Percentiles rank a stretch among this genome's conserved stretches.
phyloP scores from a whole-genome alignment of 2,888 invertebrate genomes.

The Agrochola macilenta region DNA sequence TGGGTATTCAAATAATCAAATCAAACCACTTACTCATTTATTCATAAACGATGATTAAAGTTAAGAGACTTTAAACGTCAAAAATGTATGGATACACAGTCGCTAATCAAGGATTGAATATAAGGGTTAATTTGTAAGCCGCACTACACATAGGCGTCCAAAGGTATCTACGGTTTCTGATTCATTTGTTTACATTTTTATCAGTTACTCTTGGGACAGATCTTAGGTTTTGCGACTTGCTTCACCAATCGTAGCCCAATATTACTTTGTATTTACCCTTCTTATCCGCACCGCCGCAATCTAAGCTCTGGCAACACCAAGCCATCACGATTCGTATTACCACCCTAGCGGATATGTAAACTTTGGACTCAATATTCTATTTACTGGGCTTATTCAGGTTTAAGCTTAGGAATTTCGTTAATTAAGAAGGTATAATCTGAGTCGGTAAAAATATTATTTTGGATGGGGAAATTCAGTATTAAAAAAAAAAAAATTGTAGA shows the following conservation, averaged over 20 bases:
- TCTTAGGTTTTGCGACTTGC: background rate
- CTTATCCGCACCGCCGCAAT: conserved; percentile 6
- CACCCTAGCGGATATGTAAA: conserved; percentile 9
- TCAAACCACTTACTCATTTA: background rate
- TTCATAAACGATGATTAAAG: too few relatives aligned
- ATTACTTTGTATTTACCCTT: conserved; percentile 29
- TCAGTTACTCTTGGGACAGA: background rate
- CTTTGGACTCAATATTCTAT: conserved; percentile 7
- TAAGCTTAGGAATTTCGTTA: background rate
- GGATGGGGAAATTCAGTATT: background rate
- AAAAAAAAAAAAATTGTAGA: background rate
- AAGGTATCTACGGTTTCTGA: background rate
- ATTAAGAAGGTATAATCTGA: background rate
- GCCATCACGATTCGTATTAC: conserved; percentile 42
- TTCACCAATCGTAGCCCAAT: background rate
- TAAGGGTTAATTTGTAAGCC: background rate
- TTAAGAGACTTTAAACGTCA: too few relatives aligned
- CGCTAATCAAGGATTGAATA: too few relatives aligned
- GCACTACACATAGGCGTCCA: background rate
- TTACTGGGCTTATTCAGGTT: background rate
- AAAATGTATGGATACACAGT: too few relatives aligned
- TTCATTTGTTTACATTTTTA: background rate
- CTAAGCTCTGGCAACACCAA: conserved; percentile 37
- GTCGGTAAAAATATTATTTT: background rate
- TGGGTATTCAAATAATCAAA: background rate